These are phyloP conservation scores for Habrosyne pyritoides DNA, from an alignment of 2,888 invertebrate genomes.

Conservation along the genomic window DNA sequence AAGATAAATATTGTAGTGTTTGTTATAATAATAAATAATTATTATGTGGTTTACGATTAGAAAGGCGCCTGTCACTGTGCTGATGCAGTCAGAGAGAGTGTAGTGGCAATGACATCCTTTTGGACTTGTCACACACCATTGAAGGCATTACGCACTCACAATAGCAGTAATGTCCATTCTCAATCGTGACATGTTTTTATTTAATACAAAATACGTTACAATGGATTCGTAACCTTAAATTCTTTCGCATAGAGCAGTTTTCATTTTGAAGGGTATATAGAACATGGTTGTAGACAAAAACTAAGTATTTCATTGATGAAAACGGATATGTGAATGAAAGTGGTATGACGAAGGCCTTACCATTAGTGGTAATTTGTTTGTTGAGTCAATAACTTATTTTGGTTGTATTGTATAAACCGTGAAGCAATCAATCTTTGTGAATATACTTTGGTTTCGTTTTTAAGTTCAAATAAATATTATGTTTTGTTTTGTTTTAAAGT, in stretches of 20 bases:
- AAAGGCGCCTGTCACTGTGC: slow-evolving; percentile 26
- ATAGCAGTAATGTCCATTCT: slow-evolving; percentile 31
- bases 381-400: not conserved
- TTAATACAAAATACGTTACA: slow-evolving; percentile 9
- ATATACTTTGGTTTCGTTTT: too few species aligned
- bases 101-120: slow-evolving; percentile 50
- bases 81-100: slow-evolving; percentile 30
- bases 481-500: too few species aligned
- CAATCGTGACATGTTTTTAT: slow-evolving; percentile 30
- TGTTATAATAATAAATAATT: not conserved
- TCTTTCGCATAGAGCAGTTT: not conserved
- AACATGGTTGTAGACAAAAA: not conserved
- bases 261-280: not conserved
- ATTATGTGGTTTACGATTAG: slow-evolving; percentile 22
- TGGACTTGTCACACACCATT: slow-evolving; percentile 24
- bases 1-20: not conserved
- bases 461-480: too few species aligned
- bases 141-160: slow-evolving; percentile 18
- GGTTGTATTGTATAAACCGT: not conserved
- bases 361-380: not conserved
- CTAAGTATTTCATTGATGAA: slow-evolving; percentile 6
- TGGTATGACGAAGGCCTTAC: slow-evolving; percentile 11
- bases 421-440: not conserved
- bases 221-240: not conserved
- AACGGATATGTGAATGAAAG: slow-evolving; percentile 36